These are phyloP conservation scores for Tylochromis polylepis DNA, from an alignment of 2,113 vertebrate genomes.

Conservation along the genomic window DNA sequence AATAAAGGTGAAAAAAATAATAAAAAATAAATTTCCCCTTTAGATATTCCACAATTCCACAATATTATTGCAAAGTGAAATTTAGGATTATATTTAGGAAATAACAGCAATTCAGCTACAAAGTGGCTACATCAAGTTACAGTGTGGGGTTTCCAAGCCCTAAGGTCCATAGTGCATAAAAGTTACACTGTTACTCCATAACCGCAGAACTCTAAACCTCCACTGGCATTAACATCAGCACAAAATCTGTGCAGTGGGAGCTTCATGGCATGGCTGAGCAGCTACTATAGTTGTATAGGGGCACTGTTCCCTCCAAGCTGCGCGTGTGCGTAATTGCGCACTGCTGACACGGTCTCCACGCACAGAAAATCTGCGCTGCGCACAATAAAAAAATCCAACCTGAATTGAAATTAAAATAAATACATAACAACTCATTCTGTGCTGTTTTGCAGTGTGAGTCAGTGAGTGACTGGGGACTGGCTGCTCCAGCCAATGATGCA, in stretches of 20 bases:
- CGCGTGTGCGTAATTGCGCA: no score
- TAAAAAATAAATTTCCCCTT: not conserved
- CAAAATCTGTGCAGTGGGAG: not conserved
- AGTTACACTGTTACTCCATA: not conserved
- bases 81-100: not conserved
- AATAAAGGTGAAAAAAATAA: not conserved
- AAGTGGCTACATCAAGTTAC: not conserved
- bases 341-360: no score
- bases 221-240: not conserved
- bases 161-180: not conserved
- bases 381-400: no score
- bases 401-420: no score
- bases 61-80: not conserved
- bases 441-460: no score
- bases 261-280: not conserved
- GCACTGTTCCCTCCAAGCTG: no score
- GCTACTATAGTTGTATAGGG: not conserved
- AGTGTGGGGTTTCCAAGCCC: no score
- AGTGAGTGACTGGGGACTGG: no score
- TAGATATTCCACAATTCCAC: not conserved
- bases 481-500: no score
- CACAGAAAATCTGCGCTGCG: no score
- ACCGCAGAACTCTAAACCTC: not conserved
- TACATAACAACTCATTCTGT: no score
- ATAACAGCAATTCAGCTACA: not conserved